Percentiles rank a stretch among this genome's conserved stretches.
Evolutionary conservation across 2,797 vertebrate genomes (phyloP).

Genomic region (Rhabdomys pumilio): DNA sequence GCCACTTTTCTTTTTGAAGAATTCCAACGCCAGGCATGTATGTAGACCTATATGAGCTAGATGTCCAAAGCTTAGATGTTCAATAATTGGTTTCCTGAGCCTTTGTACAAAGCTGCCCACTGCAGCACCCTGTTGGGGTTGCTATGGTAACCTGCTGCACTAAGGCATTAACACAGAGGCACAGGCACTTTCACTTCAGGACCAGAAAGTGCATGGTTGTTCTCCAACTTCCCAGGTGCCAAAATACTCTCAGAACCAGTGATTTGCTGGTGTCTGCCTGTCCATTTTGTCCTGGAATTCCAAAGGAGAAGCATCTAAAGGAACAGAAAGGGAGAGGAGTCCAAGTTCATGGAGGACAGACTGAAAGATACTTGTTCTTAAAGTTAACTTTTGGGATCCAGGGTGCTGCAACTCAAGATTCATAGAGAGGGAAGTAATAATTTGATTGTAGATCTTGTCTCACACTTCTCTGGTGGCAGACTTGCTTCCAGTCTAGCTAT

Average conservation of each 20-base stretch:
- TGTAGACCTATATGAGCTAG: neutral
- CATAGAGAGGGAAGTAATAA: neutral
- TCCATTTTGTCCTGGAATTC: neutral
- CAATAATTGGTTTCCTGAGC: constrained; percentile 16
- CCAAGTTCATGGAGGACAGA: neutral
- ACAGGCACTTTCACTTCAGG: constrained; percentile 49
- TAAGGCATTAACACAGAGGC: constrained; percentile 65
- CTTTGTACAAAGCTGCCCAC: constrained; percentile 79
- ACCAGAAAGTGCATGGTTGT: constrained; percentile 63
- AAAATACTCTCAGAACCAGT: neutral
- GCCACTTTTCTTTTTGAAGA: neutral
- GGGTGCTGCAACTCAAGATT: neutral
- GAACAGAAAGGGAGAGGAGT: constrained; percentile 39
- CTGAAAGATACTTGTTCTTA: constrained; percentile 10
- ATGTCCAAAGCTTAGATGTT: constrained; percentile 64
- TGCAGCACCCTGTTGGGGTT: constrained; percentile 82
- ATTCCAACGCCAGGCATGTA: neutral
- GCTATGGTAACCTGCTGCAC: constrained; percentile 87
- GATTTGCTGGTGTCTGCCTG: neutral
- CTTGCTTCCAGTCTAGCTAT: neutral
- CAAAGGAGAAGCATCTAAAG: neutral
- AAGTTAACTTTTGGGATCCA: constrained; percentile 46
- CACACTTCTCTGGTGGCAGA: neutral
- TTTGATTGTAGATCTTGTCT: neutral
- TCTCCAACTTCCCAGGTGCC: neutral